Evolutionary conservation across 2,888 invertebrate species (phyloP), one percentile per base, ranked within the genome.

Genomic region (Phasia obesa): DNA sequence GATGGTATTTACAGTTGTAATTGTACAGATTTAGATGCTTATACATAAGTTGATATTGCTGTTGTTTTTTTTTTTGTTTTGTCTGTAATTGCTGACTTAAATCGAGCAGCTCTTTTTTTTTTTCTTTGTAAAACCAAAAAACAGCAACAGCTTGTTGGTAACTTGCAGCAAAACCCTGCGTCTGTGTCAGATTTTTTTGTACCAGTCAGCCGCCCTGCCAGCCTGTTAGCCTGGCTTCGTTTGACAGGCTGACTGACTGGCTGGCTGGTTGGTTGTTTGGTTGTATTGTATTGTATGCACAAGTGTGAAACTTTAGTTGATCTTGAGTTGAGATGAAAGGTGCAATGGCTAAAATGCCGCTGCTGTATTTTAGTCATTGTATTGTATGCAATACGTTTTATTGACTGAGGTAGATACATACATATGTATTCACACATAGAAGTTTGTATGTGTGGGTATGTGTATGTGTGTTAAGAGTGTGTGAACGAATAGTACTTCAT

Each of bases 311-410:
- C 73, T 76, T 81, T 79, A 81, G 80, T 84, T 82, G 83, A 83
- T 83, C 83, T 83, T 83, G 83, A 83, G 79, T 76, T 83, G 75
- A 83, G 83, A 83, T 83, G 83, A 83, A 83, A 83, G 83, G 79
- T 76, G 71, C 42, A 51, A 67, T 67, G 60, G 55, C 74, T 76
- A 17, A 69, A 79, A 82, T 76, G 82, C 82, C 79, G 82, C 82
- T 76, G 76, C 44, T 35, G 59, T 81, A 70, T 85, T 85, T 60
- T 38, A 70, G 49, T 19, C 77, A 44, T 78, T 81, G 62, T 69
- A 44, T 51, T 76, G 47, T 27, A 59, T 73, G 44, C 7, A 23
- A n/a, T 44, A 13, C 23, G 51, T 35, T 38, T 27, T 59, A 71
- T 67, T 74, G 62, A 67, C 51, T 57, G 53, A 42, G 38, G 53